Evolutionary conservation across 2,113 vertebrate genomes (phyloP).

Genomic region (Vicugna pacos): DNA sequence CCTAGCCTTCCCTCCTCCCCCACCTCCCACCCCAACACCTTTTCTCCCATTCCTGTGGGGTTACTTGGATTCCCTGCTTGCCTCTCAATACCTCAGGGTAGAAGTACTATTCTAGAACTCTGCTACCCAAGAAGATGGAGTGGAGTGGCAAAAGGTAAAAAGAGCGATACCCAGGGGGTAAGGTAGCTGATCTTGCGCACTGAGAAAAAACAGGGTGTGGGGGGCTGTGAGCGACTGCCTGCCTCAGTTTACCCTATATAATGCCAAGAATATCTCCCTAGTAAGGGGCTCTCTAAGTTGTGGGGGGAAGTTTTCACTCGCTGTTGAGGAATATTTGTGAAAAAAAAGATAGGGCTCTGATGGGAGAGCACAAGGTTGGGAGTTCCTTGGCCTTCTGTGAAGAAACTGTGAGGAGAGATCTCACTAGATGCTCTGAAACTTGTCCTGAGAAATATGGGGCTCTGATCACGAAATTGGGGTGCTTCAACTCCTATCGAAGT

Average conservation of each 20-base stretch:
- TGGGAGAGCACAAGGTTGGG: constrained; percentile 30
- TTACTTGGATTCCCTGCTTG: constrained; percentile 73
- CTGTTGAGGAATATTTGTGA: constrained; percentile 33
- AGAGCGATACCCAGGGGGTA: constrained; percentile 7
- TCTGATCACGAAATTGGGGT: not conserved
- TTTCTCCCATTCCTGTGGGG: constrained; percentile 77
- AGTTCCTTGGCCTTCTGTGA: constrained; percentile 35
- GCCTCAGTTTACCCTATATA: constrained; percentile 48
- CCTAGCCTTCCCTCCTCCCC: constrained; percentile 58
- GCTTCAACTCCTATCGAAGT: not conserved
- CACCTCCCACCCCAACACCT: constrained; percentile 72
- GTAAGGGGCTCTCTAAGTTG: constrained; percentile 41
- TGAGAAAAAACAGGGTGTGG: not conserved
- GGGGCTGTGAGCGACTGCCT: not conserved
- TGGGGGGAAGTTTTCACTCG: constrained; percentile 20
- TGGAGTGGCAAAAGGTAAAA: constrained; percentile 24
- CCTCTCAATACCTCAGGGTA: constrained; percentile 55
- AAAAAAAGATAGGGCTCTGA: not conserved
- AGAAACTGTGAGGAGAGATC: not conserved
- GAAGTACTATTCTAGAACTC: constrained; percentile 61
- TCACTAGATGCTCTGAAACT: not conserved
- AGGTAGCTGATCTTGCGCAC: not conserved
- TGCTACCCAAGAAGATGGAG: constrained; percentile 48
- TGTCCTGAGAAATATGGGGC: not conserved
- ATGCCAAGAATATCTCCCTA: constrained; percentile 1